Evolutionary conservation across 2,113 vertebrate genomes (phyloP).

Genomic region (Ceyx cyanopectus): DNA sequence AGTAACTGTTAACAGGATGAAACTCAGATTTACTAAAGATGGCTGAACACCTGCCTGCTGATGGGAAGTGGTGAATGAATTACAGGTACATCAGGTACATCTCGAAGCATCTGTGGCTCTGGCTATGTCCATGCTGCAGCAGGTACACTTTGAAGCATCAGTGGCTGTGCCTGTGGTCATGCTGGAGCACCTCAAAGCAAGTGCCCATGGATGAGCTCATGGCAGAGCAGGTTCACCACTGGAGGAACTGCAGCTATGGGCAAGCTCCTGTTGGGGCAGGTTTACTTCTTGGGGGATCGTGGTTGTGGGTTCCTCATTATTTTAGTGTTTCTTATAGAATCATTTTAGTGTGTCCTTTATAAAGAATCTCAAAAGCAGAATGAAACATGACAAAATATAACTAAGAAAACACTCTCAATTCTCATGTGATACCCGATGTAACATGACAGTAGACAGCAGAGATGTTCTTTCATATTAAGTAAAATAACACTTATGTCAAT

Average conservation of each 20-base stretch:
- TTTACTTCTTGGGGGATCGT: not conserved
- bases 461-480: slow-evolving; percentile 25
- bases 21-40: not conserved
- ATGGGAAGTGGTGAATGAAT: not conserved
- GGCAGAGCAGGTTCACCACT: not conserved
- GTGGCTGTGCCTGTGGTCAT: not conserved
- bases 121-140: not conserved
- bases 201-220: not conserved
- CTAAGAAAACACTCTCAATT: not conserved
- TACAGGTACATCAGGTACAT: not conserved
- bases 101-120: not conserved
- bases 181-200: not conserved
- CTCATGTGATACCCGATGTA: not conserved
- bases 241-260: not conserved
- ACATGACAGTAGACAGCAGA: not conserved
- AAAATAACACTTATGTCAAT: not conserved
- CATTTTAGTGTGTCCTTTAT: not conserved
- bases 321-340: not conserved
- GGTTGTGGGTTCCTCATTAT: not conserved
- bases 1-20: not conserved
- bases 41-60: not conserved
- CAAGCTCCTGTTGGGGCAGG: not conserved
- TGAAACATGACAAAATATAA: not conserved
- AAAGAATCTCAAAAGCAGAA: not conserved
- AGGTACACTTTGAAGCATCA: not conserved